Conservation (phyloP, 2,888 invertebrate genomes). For the Hermaeophaga mercurialis region DNA sequence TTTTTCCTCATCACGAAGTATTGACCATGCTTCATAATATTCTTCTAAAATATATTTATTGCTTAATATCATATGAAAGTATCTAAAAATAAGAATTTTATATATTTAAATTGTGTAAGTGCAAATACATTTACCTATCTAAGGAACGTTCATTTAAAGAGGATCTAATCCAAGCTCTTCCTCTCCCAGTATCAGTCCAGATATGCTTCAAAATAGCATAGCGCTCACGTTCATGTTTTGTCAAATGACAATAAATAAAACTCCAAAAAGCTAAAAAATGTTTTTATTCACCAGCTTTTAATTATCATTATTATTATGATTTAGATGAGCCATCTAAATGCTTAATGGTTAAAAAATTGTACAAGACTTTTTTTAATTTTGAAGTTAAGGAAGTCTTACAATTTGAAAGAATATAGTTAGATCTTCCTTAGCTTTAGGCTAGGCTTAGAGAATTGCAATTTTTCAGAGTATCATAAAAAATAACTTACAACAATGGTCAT, state of each 20-base stretch:
- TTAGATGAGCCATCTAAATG: too few species aligned
- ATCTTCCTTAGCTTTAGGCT: too few species aligned
- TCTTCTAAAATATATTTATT: slow-evolving; percentile 67
- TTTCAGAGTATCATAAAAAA: slow-evolving; percentile 3
- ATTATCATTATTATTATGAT: too few species aligned
- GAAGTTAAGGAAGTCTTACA: too few species aligned
- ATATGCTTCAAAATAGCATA: slow-evolving; percentile 73
- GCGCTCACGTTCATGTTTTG: slow-evolving; percentile 85
- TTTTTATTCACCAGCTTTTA: too few species aligned
- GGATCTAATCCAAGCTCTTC: slow-evolving; percentile 87
- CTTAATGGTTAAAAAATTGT: too few species aligned
- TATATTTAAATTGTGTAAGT: too few species aligned
- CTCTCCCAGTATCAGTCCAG: slow-evolving; percentile 78
- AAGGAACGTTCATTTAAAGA: slow-evolving; percentile 90
- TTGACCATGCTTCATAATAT: slow-evolving; percentile 86
- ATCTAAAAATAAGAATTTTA: slow-evolving; percentile 58
- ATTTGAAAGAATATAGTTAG: too few species aligned
- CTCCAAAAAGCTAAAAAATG: slow-evolving; percentile 74
- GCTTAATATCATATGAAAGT: slow-evolving; percentile 76
- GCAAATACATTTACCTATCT: slow-evolving; percentile 62
- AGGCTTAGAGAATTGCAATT: too few species aligned
- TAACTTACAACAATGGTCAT: slow-evolving; percentile 53
- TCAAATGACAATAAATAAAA: slow-evolving; percentile 77
- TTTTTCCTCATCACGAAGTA: slow-evolving; percentile 80
- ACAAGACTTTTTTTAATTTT: too few species aligned